Evolutionary conservation across 2,888 invertebrate species (phyloP), one percentile per base, ranked within the genome.

Genomic region (Lathronympha strigana): DNA sequence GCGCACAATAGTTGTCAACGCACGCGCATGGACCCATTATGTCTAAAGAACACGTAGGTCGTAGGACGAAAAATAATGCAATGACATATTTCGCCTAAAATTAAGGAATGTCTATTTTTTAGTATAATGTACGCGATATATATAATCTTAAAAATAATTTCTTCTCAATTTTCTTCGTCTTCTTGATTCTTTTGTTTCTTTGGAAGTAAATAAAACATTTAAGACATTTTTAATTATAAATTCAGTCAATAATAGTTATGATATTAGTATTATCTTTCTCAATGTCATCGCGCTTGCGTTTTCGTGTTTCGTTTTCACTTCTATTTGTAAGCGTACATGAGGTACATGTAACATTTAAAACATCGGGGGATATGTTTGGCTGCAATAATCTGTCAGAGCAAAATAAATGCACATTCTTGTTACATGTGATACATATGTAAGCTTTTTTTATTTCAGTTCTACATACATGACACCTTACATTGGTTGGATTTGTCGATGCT

Each of bases 301-400:
- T 61, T 57, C 9, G 31, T 45, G 1, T 33, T 40, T 15, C 28
- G 9, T 17, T 9, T n/a, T 40, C 38, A 4, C 9, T 19, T n/a
- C 45, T 2, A 9, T 55, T 49, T 19, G 28, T 25, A 21, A 66
- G 15, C n/a, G 13, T 60, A 49, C 66, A 66, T 6, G 47, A 21
- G 9, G 60, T 66, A 36, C 66, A 66, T 2, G 33, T 66, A 9
- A 66, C 66, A 47, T n/a, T 36, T 49, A 66, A 61, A 23, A 61
- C 61, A 11, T 61, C 15, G 1, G 38, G 23, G 5, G 66, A 47
- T 2, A 54, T 15, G 11, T 49, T 23, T 4, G 50, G 60, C 23
- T 66, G 36, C 23, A 66, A 54, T 47, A 66, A 19, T 17, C 66
- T 66, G n/a, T 66, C 66, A 19, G 66, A 66, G 31, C 66, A 66